These are phyloP conservation scores for Papilio polyxenes DNA, from an alignment of 1,140 invertebrate genomes.

Conservation along the genomic window DNA sequence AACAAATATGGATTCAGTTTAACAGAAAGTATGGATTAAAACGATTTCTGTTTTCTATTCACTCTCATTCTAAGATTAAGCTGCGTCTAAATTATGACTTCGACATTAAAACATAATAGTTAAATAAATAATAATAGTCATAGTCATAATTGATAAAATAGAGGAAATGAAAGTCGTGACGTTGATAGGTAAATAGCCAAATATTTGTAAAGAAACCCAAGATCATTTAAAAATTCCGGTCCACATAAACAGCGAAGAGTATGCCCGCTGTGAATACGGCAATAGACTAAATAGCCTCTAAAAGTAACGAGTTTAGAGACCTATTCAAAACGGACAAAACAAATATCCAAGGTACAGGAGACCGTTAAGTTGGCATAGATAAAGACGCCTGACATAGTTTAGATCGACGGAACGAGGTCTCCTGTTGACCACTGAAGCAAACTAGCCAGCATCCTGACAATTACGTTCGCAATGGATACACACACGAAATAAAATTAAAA, in stretches of 20 bases:
- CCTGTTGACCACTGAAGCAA: conserved; percentile 8
- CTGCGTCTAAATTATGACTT: neutral
- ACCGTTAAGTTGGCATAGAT: conserved; percentile 70
- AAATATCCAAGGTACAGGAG: conserved; percentile 54
- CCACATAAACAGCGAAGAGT: neutral
- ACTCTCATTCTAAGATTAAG: neutral
- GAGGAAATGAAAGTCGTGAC: conserved; percentile 6
- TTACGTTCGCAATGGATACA: neutral
- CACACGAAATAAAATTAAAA: neutral
- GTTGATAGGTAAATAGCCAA: neutral
- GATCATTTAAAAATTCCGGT: conserved; percentile 18
- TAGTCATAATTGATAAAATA: too few relatives aligned
- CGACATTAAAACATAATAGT: neutral
- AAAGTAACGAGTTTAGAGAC: conserved; percentile 40
- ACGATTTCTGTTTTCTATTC: neutral
- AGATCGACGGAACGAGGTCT: conserved; percentile 51
- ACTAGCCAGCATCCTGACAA: neutral
- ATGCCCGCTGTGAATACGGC: conserved; percentile 12
- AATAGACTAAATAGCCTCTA: conserved; percentile 3
- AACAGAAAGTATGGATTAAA: neutral
- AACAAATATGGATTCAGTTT: neutral
- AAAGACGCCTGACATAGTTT: conserved; percentile 57
- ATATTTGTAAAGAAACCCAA: conserved; percentile 15
- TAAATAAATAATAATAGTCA: neutral
- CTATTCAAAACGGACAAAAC: conserved; percentile 53